Conservation (phyloP, 2,113 vertebrate species). For the Heloderma charlesbogerti region DNA sequence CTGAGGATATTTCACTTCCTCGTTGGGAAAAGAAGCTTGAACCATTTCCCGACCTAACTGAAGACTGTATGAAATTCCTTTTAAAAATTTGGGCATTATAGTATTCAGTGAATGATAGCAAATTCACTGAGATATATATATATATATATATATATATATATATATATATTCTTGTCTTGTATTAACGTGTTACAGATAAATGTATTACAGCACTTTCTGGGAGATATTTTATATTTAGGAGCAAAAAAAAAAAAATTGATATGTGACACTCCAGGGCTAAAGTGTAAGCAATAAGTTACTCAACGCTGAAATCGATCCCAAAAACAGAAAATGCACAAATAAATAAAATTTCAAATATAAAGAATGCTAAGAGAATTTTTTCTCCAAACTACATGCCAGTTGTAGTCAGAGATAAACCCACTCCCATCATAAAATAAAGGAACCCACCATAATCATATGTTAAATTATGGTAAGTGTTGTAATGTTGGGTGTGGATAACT, state of each 20-base stretch:
- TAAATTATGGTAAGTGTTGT: no score
- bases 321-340: background rate
- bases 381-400: no score
- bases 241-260: background rate
- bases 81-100: no score
- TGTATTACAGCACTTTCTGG: background rate
- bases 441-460: no score
- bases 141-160: no score
- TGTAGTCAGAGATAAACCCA: background rate
- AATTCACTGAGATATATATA: no score
- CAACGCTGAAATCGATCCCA: background rate
- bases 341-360: background rate
- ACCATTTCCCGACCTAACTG: background rate
- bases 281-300: background rate
- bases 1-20: no score
- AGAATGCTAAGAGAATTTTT: background rate
- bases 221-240: background rate
- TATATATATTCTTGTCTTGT: no score
- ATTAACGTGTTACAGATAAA: no score
- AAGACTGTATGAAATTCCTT: no score
- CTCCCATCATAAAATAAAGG: no score
- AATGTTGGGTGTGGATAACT: no score
- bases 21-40: background rate
- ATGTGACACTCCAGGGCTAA: background rate
- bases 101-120: background rate